These are phyloP conservation scores for Leptosomus discolor DNA, from an alignment of 2,113 vertebrate genomes.

Conservation along the genomic window DNA sequence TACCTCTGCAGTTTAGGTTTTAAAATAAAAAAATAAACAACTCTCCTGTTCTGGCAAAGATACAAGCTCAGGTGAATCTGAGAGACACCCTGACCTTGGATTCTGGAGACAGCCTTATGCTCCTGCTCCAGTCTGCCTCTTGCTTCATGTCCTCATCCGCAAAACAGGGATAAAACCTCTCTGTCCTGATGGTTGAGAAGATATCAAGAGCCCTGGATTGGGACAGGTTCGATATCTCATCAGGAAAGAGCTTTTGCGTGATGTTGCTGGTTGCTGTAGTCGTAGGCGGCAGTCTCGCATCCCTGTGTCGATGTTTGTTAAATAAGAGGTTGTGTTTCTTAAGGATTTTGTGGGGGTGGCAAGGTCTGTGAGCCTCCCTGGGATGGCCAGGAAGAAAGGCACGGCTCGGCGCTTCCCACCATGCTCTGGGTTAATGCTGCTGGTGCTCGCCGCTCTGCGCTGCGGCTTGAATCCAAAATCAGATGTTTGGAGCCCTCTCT, in stretches of 20 bases:
- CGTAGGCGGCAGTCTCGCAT: rapidly evolving
- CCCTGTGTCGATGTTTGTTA: rapidly evolving
- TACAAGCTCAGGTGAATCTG: rapidly evolving
- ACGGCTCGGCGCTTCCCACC: rapidly evolving
- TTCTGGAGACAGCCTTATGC: neutral
- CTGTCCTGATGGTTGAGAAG: neutral
- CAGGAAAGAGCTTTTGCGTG: rapidly evolving
- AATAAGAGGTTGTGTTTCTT: neutral
- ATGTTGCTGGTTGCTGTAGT: neutral
- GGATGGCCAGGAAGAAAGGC: neutral
- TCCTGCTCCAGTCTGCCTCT: neutral
- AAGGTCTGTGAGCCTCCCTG: neutral
- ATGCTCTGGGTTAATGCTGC: neutral
- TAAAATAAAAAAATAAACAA: neutral
- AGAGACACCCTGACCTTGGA: neutral
- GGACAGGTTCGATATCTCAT: neutral
- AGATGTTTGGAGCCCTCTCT: neutral
- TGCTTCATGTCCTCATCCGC: neutral
- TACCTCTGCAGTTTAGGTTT: neutral
- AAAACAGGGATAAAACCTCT: neutral
- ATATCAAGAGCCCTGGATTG: rapidly evolving
- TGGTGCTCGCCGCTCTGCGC: rapidly evolving
- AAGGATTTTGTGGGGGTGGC: neutral
- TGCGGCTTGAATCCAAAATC: neutral
- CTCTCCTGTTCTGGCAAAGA: neutral